Evolutionary conservation across 2,797 vertebrate species (phyloP).

Genomic region (Vultur gryphus): DNA sequence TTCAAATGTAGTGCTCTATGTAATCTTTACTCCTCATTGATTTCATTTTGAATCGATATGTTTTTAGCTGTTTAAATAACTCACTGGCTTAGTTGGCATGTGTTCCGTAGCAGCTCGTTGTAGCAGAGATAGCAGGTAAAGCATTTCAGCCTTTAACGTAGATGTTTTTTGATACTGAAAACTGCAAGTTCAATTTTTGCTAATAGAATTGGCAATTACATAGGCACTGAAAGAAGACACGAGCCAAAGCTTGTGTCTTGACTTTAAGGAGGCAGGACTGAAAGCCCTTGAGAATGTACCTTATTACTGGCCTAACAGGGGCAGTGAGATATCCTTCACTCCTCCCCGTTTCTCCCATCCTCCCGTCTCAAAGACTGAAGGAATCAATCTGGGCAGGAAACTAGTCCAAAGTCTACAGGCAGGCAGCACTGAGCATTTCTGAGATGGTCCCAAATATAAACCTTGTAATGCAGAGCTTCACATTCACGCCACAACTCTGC

Average conservation of each 20-base stretch:
- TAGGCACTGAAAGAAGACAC: background rate
- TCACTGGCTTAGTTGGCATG: background rate
- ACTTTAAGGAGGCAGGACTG: background rate
- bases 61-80: background rate
- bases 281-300: background rate
- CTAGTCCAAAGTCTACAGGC: background rate
- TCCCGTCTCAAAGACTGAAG: background rate
- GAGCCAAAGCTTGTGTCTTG: background rate
- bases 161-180: background rate
- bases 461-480: background rate
- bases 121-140: background rate
- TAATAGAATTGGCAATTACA: background rate
- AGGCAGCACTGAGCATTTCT: background rate
- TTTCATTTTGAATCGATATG: background rate
- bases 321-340: background rate
- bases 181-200: background rate
- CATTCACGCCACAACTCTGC: accelerated
- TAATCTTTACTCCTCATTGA: background rate
- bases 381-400: background rate
- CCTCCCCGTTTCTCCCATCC: background rate
- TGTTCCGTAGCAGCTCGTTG: background rate
- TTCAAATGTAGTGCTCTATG: background rate
- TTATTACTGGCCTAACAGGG: background rate
- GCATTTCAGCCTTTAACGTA: background rate
- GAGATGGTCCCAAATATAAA: background rate